Evolutionary conservation across 2,113 vertebrate genomes (phyloP).

Genomic region (Aptenodytes forsteri): DNA sequence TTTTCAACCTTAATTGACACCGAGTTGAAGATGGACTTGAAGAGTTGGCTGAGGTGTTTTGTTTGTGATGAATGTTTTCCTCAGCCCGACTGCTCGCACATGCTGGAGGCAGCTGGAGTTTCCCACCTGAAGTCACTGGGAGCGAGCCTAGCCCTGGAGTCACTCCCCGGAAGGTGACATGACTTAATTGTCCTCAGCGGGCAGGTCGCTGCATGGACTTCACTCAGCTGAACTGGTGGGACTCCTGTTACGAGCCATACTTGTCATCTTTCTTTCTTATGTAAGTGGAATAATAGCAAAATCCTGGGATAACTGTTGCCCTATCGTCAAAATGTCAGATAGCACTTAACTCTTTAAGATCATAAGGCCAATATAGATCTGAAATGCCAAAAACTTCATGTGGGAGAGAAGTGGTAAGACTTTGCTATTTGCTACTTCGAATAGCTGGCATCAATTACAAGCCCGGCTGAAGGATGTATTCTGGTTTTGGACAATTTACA

Average conservation of each 20-base stretch:
- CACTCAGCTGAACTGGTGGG: background rate
- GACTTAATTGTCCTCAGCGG: background rate
- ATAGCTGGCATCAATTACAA: constrained; percentile 10
- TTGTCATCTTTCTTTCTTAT: background rate
- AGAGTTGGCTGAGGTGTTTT: background rate
- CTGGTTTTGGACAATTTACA: background rate
- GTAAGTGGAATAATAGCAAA: background rate
- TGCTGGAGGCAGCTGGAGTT: background rate
- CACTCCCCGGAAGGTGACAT: background rate
- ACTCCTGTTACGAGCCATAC: background rate
- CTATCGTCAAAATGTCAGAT: background rate
- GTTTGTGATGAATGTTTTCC: background rate
- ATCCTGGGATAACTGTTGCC: background rate
- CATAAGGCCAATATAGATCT: background rate
- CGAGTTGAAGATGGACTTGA: background rate
- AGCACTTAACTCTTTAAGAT: background rate
- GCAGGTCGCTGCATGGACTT: background rate
- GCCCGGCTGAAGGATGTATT: background rate
- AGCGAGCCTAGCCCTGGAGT: background rate
- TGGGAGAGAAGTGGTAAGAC: background rate
- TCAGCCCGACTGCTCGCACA: fast-evolving
- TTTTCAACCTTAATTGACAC: background rate
- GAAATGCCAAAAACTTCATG: background rate
- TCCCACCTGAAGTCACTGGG: background rate
- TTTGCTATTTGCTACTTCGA: background rate